Conservation (phyloP, 2,888 invertebrate genomes). For the Aporophyla lueneburgensis region DNA sequence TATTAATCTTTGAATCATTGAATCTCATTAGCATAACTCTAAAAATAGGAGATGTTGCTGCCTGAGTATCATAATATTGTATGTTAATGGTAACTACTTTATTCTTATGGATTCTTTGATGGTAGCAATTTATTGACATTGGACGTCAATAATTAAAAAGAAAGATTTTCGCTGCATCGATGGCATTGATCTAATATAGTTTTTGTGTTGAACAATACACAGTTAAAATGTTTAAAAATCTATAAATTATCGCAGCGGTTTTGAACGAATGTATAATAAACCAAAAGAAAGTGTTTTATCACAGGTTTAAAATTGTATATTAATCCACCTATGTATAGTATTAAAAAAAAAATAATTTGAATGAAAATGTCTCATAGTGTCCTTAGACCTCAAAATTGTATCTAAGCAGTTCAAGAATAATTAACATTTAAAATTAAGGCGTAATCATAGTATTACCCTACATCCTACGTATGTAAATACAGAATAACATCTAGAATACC, state of each 20-base stretch:
- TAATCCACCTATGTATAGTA: not conserved
- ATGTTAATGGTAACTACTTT: not conserved
- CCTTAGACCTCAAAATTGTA: not conserved
- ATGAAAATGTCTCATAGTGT: not conserved
- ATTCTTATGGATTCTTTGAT: not conserved
- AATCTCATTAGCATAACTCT: not conserved
- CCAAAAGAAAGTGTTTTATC: not conserved
- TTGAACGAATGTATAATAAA: not conserved
- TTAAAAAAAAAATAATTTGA: not conserved
- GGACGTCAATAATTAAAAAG: not conserved
- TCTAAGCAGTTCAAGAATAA: not conserved
- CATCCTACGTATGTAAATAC: no score
- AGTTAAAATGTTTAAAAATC: not conserved
- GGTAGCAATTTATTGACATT: conserved; percentile 7
- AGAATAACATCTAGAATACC: not conserved
- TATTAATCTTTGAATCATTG: not conserved
- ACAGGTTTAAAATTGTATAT: not conserved
- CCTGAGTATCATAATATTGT: not conserved
- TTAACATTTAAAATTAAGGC: not conserved
- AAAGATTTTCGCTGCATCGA: not conserved
- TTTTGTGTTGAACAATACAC: not conserved
- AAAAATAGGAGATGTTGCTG: not conserved
- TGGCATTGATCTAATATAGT: not conserved
- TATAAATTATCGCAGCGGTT: not conserved
- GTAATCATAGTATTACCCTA: not conserved